A percentile compares a stretch with the other conserved stretches of the same genome.
These are phyloP conservation scores for Stomatorhinus ivindoensis DNA, from an alignment of 2,113 vertebrate genomes.

Conservation along the genomic window DNA sequence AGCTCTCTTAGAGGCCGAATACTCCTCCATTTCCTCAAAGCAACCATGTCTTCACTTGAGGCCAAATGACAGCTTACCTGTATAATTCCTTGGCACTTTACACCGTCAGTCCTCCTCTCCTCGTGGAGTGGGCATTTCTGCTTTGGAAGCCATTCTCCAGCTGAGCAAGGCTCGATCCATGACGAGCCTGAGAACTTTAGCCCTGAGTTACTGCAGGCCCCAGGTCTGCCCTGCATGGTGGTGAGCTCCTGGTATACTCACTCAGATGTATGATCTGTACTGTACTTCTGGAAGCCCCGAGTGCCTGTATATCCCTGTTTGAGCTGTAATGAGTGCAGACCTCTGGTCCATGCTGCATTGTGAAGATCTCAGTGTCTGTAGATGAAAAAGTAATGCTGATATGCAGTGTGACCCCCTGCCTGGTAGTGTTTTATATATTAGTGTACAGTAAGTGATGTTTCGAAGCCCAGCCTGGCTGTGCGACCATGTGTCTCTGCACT, in stretches of 20 bases:
- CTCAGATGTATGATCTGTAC: not conserved
- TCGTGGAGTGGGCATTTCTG: not conserved
- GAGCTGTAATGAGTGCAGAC: not conserved
- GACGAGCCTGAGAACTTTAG: not conserved
- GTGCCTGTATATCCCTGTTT: not conserved
- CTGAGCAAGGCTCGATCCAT: not conserved
- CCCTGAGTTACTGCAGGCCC: not conserved
- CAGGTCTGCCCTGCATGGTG: not conserved
- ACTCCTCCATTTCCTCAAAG: not conserved
- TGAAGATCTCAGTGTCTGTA: not conserved
- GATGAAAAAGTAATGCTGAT: not conserved
- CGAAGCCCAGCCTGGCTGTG: not conserved
- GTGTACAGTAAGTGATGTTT: not conserved
- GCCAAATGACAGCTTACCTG: not conserved
- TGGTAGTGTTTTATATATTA: not conserved
- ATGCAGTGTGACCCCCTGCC: not conserved
- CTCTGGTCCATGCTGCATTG: not conserved
- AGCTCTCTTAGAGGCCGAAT: not conserved
- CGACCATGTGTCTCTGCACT: not conserved
- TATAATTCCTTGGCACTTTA: not conserved
- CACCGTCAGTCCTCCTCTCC: not conserved
- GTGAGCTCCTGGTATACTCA: not conserved
- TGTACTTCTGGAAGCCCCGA: not conserved
- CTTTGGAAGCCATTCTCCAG: slow-evolving; percentile 1
- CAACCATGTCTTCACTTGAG: not conserved